These are phyloP conservation scores for Synanthedon myopaeformis DNA, from an alignment of 2,888 invertebrate species.

Conservation along the genomic window DNA sequence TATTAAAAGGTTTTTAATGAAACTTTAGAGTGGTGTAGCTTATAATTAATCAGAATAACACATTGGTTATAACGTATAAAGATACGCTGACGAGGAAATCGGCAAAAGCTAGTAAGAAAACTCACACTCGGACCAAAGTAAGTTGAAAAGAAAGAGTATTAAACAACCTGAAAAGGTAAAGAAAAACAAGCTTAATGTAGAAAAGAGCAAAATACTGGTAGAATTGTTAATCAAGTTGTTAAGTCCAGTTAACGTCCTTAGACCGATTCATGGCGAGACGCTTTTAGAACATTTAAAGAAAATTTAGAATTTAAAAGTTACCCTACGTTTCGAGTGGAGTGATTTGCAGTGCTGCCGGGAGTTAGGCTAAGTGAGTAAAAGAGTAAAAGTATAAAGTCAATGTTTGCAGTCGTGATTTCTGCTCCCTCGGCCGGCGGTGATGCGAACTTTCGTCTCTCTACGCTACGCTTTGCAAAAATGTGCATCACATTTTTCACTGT, in stretches of 20 bases:
- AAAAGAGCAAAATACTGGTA: too few relatives aligned
- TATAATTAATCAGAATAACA: too few relatives aligned
- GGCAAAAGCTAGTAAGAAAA: too few relatives aligned
- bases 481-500: conserved; percentile 1
- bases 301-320: conserved; percentile 44
- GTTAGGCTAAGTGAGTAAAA: conserved; percentile 64
- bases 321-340: conserved; percentile 43
- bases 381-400: conserved; percentile 66
- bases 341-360: conserved; percentile 52
- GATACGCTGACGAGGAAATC: too few relatives aligned
- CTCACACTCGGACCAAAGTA: too few relatives aligned
- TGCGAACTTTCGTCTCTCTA: conserved; percentile 25
- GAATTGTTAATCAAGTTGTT: background rate
- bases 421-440: conserved; percentile 43
- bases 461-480: conserved; percentile 12
- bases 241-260: conserved; percentile 16
- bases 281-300: conserved; percentile 44
- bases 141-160: too few relatives aligned
- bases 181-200: too few relatives aligned
- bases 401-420: conserved; percentile 67
- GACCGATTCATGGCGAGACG: conserved; percentile 28
- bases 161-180: too few relatives aligned
- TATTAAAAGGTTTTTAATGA: too few relatives aligned
- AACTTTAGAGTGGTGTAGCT: too few relatives aligned
- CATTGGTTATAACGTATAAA: too few relatives aligned